Evolutionary conservation across 1,140 invertebrate genomes (phyloP), one percentile per base, ranked within the genome.

Genomic region (Ylistrum balloti): DNA sequence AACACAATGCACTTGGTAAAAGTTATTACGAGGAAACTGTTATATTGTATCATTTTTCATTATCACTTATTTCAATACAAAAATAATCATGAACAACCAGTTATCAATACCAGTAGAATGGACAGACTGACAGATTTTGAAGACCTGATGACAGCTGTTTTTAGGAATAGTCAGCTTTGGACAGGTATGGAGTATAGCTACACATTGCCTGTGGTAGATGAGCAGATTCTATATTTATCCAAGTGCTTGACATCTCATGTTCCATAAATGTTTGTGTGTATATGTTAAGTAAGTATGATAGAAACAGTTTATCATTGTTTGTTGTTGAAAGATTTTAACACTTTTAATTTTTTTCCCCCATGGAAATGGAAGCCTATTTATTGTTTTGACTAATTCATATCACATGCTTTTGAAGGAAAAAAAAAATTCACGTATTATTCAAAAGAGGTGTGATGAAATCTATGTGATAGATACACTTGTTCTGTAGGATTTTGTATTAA

Each of bases 291-390:
- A 9, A 28, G 56, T 5, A 74, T 74, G 22, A 74, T 74, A 28
- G 22, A 74, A 74, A 74, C 56, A 74, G 28, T 28, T 74, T 74
- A 74, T 74, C 13, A n/a, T 74, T 74, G 56, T 74, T 74, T 28
- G 56, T 74, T 74, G 56, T 74, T 74, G n/a, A 74, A 74, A 74
- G 56, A 74, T 74, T 74, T 74, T 74, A 74, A 74, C n/a, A 74
- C 56, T 74, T 74, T 74, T 74, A 74, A 74, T n/a, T 11, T 74
- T 74, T 74, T 74, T 38, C 13, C 28, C 28, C 56, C 56, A 74
- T n/a, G 9, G 56, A 74, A 74, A 28, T 74, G 56, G 56, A 74
- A 74, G 56, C n/a, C 56, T 74, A 74, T 74, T 74, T 74, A 74
- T 74, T 74, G 56, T 74, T 74, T 74, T 74, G 56, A 74, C 22